Evolutionary conservation across 2,113 vertebrate genomes (phyloP).

Genomic region (Muscicapa adusta): DNA sequence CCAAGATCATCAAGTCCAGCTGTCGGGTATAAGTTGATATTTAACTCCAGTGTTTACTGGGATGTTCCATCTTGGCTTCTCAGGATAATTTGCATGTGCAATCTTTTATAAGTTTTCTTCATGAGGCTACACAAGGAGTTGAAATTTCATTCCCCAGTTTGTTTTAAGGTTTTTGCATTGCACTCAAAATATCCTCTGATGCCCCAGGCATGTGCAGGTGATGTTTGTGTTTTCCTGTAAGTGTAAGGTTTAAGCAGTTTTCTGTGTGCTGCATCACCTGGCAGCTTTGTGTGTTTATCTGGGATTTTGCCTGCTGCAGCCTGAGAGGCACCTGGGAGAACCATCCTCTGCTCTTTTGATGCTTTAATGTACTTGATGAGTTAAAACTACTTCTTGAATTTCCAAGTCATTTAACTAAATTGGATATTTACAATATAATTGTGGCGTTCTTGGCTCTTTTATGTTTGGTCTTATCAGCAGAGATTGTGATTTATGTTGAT

Average conservation of each 20-base stretch:
- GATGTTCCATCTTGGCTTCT: not conserved
- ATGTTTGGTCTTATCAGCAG: not conserved
- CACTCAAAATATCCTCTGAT: not conserved
- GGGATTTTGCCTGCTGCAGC: not conserved
- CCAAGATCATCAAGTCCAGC: not conserved
- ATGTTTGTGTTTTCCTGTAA: not conserved
- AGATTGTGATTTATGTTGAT: not conserved
- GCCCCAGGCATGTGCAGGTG: too few relatives aligned
- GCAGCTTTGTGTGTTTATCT: not conserved
- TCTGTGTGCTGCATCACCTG: not conserved
- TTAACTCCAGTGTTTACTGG: not conserved
- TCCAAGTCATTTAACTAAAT: not conserved
- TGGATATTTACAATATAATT: not conserved
- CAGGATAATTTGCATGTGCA: not conserved
- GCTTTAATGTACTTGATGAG: not conserved
- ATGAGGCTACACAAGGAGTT: not conserved
- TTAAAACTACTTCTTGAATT: not conserved
- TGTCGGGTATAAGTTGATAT: not conserved
- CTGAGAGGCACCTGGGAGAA: not conserved
- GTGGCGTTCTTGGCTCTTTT: not conserved
- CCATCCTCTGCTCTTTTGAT: not conserved
- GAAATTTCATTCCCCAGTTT: not conserved
- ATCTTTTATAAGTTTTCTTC: not conserved
- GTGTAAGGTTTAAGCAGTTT: not conserved
- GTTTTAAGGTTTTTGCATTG: not conserved